phyloP scores from a whole-genome alignment of 2,888 invertebrate species.

The Bimastos eiseni region DNA sequence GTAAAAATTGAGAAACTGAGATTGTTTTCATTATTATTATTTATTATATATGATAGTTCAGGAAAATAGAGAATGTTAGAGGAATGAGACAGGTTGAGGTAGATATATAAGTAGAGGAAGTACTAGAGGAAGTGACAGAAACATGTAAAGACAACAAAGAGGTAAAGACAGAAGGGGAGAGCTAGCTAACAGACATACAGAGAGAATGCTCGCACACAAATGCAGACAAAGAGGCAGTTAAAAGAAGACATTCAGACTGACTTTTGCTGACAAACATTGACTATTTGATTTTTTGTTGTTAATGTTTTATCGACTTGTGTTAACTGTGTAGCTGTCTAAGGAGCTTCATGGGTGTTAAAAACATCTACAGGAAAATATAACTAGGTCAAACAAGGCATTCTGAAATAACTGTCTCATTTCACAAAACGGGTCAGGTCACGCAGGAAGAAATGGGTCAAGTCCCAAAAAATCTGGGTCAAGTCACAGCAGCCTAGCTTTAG shows the following conservation, averaged over 20 bases:
- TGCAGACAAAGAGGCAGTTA: neutral
- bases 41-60: too few relatives aligned
- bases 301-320: neutral
- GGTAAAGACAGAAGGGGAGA: neutral
- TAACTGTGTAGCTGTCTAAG: neutral
- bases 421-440: too few relatives aligned
- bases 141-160: neutral
- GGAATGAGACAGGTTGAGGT: too few relatives aligned
- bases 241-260: neutral
- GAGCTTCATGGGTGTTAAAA: neutral
- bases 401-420: too few relatives aligned
- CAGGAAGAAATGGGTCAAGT: neutral
- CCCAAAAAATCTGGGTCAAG: neutral
- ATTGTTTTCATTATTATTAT: too few relatives aligned
- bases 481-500: neutral
- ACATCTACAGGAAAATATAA: neutral
- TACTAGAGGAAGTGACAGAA: neutral
- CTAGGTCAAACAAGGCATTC: neutral
- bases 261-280: neutral
- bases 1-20: too few relatives aligned
- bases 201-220: neutral
- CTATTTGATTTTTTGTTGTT: neutral
- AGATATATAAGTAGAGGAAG: neutral
- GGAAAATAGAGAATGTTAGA: too few relatives aligned
- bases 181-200: neutral